A percentile compares a stretch with the other conserved stretches of the same genome.
Evolutionary conservation across 2,888 invertebrate genomes (phyloP).

Genomic region (Spatulosminthurus flaviceps): DNA sequence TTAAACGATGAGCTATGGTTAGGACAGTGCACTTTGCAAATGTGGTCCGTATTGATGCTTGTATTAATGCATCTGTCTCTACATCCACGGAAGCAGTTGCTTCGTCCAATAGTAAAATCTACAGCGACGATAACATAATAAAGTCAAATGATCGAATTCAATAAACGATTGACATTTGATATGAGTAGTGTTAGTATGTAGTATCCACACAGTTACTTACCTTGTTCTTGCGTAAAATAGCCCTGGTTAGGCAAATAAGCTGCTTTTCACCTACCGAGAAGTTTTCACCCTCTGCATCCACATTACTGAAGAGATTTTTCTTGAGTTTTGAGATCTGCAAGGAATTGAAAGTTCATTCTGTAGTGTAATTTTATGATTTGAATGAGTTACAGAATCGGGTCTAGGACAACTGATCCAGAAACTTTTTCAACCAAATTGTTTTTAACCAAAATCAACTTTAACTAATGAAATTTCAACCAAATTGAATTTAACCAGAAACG

Average conservation of each 20-base stretch:
- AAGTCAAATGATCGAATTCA: no score
- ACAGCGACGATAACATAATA: conserved; percentile 18
- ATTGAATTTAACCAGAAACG: no score
- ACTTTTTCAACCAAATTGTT: no score
- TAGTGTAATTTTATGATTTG: no score
- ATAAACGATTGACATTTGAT: no score
- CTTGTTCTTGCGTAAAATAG: conserved; percentile 65
- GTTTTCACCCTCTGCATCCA: conserved; percentile 63
- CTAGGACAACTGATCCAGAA: no score
- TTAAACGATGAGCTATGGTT: conserved; percentile 69
- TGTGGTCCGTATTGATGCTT: conserved; percentile 68
- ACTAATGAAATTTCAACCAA: no score
- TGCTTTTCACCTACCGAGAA: conserved; percentile 66
- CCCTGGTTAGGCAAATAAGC: conserved; percentile 65
- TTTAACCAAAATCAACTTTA: no score
- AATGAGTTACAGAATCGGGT: no score
- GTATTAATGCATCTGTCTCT: conserved; percentile 69
- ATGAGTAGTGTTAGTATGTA: no score
- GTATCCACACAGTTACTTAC: conserved; percentile 47
- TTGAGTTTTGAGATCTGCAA: conserved; percentile 64
- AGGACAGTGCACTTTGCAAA: conserved; percentile 68
- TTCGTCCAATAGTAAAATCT: conserved; percentile 69
- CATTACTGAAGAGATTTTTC: conserved; percentile 58
- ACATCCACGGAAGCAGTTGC: conserved; percentile 71
- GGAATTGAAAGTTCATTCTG: no score